Evolutionary conservation across 2,113 vertebrate species (phyloP).

Genomic region (Malurus cyaneus): DNA sequence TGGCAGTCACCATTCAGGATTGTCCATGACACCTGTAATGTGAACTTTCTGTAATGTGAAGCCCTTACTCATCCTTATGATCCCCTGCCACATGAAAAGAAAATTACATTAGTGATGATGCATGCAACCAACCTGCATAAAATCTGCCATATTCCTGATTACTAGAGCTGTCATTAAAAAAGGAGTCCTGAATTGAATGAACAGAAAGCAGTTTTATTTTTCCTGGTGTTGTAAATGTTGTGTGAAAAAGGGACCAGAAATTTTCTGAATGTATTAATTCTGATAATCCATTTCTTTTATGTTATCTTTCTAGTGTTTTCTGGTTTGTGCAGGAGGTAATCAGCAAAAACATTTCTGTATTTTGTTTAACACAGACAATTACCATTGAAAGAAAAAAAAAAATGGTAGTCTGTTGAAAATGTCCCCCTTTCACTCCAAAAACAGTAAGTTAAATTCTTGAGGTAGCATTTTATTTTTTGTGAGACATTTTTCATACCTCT

Average conservation of each 20-base stretch:
- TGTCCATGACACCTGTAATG: not conserved
- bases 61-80: rapidly evolving
- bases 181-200: not conserved
- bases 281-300: not conserved
- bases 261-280: not conserved
- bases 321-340: not conserved
- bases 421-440: not conserved
- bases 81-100: not conserved
- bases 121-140: not conserved
- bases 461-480: not conserved
- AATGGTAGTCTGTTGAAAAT: not conserved
- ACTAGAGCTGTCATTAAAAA: not conserved
- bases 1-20: not conserved
- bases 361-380: not conserved
- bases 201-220: not conserved
- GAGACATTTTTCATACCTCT: not conserved
- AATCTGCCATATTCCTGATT: not conserved
- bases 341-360: not conserved
- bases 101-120: not conserved
- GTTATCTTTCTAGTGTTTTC: not conserved
- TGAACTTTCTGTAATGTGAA: not conserved
- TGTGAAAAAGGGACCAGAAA: not conserved
- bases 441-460: not conserved
- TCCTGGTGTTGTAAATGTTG: not conserved
- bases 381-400: not conserved